Evolutionary conservation across 2,888 invertebrate genomes (phyloP).

Genomic region (Camptogramma bilineatum): DNA sequence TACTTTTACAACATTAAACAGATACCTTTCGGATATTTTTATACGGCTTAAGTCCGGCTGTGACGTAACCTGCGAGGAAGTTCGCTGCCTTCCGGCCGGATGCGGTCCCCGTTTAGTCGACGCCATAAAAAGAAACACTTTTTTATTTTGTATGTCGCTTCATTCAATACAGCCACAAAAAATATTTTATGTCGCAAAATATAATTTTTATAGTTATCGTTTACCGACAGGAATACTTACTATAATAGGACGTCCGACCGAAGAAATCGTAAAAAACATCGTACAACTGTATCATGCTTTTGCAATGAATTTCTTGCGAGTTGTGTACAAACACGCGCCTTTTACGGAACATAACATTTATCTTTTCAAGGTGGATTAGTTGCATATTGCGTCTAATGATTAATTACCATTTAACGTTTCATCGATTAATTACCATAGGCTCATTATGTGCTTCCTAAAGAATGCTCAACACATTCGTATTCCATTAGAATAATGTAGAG

Average conservation of each 20-base stretch:
- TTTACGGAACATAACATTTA: slow-evolving; percentile 41
- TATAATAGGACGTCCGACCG: slow-evolving; percentile 26
- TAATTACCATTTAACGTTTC: slow-evolving; percentile 31
- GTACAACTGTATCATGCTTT: slow-evolving; percentile 33
- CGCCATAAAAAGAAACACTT: slow-evolving; percentile 37
- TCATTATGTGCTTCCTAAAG: slow-evolving; percentile 19
- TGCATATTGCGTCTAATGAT: slow-evolving; percentile 36
- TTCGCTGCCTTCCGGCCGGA: slow-evolving; percentile 55
- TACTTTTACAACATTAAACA: slow-evolving; percentile 31
- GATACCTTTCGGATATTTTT: slow-evolving; percentile 37
- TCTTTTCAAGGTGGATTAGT: slow-evolving; percentile 41
- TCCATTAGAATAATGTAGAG: slow-evolving; percentile 14
- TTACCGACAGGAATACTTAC: slow-evolving; percentile 22
- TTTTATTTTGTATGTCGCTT: slow-evolving; percentile 29
- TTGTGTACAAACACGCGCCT: slow-evolving; percentile 38
- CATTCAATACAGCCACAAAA: slow-evolving; percentile 18
- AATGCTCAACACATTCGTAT: slow-evolving; percentile 23
- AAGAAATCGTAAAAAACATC: slow-evolving; percentile 30
- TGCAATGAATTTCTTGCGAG: slow-evolving; percentile 36
- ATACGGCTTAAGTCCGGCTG: slow-evolving; percentile 40
- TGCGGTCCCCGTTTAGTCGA: slow-evolving; percentile 42
- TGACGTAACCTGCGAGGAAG: slow-evolving; percentile 52
- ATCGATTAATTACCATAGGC: slow-evolving; percentile 19
- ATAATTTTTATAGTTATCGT: slow-evolving; percentile 16
- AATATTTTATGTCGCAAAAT: slow-evolving; percentile 23